A percentile compares a stretch with the other conserved stretches of the same genome.
Evolutionary conservation across 92 coral and sea anemone genomes (phyloP).

Genomic region (Galaxea fascicularis): DNA sequence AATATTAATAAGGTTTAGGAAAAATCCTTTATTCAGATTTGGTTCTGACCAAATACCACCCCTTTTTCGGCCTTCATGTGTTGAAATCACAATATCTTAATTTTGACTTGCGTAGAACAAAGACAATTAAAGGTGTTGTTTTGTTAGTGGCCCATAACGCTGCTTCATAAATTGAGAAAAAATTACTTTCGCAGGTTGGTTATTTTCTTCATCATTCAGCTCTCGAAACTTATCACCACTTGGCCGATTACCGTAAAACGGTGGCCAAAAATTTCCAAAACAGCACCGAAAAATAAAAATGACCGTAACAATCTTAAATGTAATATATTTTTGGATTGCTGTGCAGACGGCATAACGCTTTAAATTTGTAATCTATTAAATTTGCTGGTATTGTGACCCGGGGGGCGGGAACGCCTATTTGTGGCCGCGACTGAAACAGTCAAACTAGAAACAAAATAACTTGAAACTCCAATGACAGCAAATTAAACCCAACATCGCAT

Average conservation of each 20-base stretch:
- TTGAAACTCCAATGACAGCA: background rate
- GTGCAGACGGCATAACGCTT: background rate
- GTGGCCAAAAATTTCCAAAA: background rate
- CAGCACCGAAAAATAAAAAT: background rate
- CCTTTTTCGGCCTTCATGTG: conserved; percentile 30
- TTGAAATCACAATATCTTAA: conserved; percentile 49
- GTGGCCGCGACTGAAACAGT: background rate
- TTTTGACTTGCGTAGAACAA: conserved; percentile 45
- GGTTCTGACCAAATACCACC: conserved; percentile 16
- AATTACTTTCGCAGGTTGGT: conserved; percentile 32
- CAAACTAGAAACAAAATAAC: conserved; percentile 30
- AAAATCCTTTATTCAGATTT: background rate
- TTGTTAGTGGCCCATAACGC: conserved; percentile 29
- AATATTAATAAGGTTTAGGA: background rate
- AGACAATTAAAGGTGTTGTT: conserved; percentile 52
- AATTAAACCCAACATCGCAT: conserved; percentile 14
- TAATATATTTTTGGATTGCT: background rate
- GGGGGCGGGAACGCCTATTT: conserved; percentile 48
- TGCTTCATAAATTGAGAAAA: conserved; percentile 24
- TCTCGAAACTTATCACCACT: conserved; percentile 12
- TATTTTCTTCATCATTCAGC: background rate
- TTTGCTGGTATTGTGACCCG: conserved; percentile 39
- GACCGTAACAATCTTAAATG: background rate
- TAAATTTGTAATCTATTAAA: conserved; percentile 30
- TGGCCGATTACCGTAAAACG: conserved; percentile 12